Percentiles rank a stretch among this genome's conserved stretches.
These are phyloP conservation scores for Sphaerophoria taeniata DNA, from an alignment of 2,888 invertebrate species.

Conservation along the genomic window DNA sequence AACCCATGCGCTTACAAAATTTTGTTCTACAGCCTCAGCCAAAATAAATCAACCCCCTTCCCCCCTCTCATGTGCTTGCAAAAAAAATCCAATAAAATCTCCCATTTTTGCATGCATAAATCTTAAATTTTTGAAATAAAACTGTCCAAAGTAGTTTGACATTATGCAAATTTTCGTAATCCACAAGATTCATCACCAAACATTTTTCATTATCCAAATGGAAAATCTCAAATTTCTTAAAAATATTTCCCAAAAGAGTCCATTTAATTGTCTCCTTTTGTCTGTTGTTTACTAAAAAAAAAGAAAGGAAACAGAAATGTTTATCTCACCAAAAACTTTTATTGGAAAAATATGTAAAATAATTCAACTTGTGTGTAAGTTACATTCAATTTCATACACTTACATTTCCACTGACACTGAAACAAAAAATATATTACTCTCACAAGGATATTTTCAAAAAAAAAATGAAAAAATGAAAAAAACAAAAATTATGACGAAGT, in stretches of 20 bases:
- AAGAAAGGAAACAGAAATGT: constrained; percentile 11
- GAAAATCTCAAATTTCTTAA: background rate
- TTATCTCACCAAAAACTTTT: constrained; percentile 32
- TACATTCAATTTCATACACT: constrained; percentile 61
- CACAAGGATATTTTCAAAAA: constrained; percentile 31
- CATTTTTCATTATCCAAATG: constrained; percentile 14
- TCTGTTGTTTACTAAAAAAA: background rate
- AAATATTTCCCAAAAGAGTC: constrained; percentile 28
- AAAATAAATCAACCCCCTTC: no score
- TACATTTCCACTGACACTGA: constrained; percentile 3
- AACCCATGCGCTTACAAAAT: no score
- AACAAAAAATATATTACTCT: background rate
- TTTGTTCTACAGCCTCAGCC: no score
- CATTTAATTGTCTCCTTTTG: no score
- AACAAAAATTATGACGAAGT: constrained; percentile 55
- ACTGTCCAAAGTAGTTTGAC: background rate
- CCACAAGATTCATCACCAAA: constrained; percentile 13
- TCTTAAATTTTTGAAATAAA: background rate
- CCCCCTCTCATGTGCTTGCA: no score
- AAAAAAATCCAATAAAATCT: background rate
- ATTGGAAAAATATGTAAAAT: constrained; percentile 71
- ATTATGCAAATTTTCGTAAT: constrained; percentile 30
- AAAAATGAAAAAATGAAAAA: background rate
- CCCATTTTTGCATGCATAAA: background rate
- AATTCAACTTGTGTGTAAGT: constrained; percentile 40